Evolutionary conservation across 2,113 vertebrate species (phyloP).

Genomic region (Atrichornis clamosus): DNA sequence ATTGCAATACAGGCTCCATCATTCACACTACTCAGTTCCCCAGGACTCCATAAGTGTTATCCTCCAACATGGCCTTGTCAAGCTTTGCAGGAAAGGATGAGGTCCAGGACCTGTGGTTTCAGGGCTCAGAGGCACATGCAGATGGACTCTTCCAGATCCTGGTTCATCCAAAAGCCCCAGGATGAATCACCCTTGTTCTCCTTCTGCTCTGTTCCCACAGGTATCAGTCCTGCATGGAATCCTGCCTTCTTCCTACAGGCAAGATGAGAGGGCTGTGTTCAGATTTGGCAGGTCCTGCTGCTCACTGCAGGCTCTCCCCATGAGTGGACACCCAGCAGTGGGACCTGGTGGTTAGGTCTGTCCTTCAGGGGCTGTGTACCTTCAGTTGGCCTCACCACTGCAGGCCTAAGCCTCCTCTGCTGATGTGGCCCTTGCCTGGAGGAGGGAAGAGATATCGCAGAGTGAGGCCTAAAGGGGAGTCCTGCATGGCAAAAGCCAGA

Average conservation of each 20-base stretch:
- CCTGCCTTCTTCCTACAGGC: background rate
- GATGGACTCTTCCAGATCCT: background rate
- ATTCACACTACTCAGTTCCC: background rate
- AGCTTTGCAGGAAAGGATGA: background rate
- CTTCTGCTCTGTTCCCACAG: background rate
- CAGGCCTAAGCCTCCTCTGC: background rate
- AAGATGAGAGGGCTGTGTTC: rapidly evolving
- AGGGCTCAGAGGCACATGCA: background rate
- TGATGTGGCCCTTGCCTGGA: background rate
- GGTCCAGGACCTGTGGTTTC: background rate
- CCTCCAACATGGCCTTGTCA: background rate
- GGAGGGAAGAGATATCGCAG: background rate
- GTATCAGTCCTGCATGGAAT: background rate
- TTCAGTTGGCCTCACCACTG: background rate
- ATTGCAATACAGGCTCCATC: background rate
- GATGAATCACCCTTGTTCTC: background rate
- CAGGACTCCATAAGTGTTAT: background rate
- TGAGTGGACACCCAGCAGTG: background rate
- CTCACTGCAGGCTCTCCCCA: background rate
- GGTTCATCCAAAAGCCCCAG: background rate
- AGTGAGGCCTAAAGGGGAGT: background rate
- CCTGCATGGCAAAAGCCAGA: background rate
- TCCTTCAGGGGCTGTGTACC: background rate
- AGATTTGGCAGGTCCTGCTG: background rate
- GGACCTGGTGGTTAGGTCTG: background rate